Base-by-base conservation (phyloP, 1,140 invertebrate species). In the Aphelenchoides avenae region DNA sequence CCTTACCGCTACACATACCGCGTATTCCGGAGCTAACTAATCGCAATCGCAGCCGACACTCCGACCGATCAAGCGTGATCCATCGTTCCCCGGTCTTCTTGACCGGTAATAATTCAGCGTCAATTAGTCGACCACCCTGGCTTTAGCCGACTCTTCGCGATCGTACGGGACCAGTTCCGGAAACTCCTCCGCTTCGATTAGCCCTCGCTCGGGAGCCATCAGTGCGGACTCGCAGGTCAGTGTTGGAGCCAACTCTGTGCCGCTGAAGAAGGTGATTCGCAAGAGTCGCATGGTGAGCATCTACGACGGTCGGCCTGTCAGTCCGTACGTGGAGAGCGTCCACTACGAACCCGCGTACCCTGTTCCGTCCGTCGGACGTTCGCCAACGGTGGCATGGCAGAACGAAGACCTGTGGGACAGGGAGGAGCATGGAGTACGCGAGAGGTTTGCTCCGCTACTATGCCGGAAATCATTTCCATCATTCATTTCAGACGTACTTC, bases 241-340 rank as follows among this genome's bases (percentile, higher is more conserved):
- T n/a, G n/a, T n/a, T n/a, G n/a, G n/a, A n/a, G n/a, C n/a, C n/a
- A n/a, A n/a, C n/a, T n/a, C n/a, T n/a, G n/a, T 57, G 20, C 64
- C 65, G 31, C 40, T 67, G 61, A 69, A 66, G 18, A 66, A 52
- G 30, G 43, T 67, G 2, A 64, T 43, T 15, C 22, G 63, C 34
- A 75, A 73, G 46, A 50, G 57, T 11, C 56, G 73, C 13, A 47
- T 68, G 24, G 75, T 77, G n/a, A 73, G 64, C 29, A 74, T 77
- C 27, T 55, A 77, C 48, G 75, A 77, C 44, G 73, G 72, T 20
- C 59, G 75, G n/a, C 73, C 73, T 5, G 56, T 77, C 5, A 56
- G 58, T 33, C 57, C 64, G n/a, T 75, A 66, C 43, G 57, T 55
- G 7, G 71, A 76, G 42, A 69, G 54, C 7, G 75, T 75, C 5